Evolutionary conservation across 64 coral and sea anemone genomes (phyloP).

Genomic region (Catalaphyllia jardinei): DNA sequence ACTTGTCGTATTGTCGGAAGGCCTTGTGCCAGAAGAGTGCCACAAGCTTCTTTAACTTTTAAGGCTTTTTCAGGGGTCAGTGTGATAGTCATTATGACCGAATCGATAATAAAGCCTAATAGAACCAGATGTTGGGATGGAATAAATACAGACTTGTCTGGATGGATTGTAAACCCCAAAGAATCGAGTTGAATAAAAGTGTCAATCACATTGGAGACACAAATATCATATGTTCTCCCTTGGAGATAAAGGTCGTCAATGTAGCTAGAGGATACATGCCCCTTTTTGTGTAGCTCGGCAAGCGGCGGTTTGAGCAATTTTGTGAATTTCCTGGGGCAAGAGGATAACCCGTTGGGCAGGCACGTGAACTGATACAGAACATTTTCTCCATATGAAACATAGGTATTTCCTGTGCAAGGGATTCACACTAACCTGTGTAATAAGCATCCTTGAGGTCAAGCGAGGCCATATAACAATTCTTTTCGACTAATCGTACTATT

Average conservation of each 20-base stretch:
- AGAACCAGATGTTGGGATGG: not conserved
- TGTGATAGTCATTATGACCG: conserved; percentile 40
- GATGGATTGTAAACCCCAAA: too few relatives aligned
- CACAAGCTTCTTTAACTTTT: not conserved
- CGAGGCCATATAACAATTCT: conserved; percentile 25
- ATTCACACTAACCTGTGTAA: not conserved
- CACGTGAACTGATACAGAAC: conserved; percentile 22
- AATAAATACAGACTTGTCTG: not conserved
- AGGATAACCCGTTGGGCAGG: conserved; percentile 37
- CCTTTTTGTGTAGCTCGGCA: not conserved
- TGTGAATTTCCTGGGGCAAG: conserved; percentile 28
- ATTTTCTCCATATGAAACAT: conserved; percentile 11
- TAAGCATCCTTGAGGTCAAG: conserved; percentile 28
- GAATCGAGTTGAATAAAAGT: too few relatives aligned
- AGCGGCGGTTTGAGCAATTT: not conserved
- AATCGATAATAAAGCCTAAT: conserved; percentile 47
- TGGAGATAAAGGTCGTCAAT: conserved; percentile 14
- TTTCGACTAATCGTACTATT: conserved; percentile 15
- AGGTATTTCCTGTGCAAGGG: conserved; percentile 34
- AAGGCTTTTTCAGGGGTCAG: conserved; percentile 47
- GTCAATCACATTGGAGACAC: too few relatives aligned
- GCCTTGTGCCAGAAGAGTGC: too few relatives aligned
- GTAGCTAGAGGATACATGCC: conserved; percentile 26
- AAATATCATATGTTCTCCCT: conserved; percentile 6
- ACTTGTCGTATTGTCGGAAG: conserved; percentile 11